Conservation (phyloP, 2,888 invertebrate species). For the Macaria liturata region DNA sequence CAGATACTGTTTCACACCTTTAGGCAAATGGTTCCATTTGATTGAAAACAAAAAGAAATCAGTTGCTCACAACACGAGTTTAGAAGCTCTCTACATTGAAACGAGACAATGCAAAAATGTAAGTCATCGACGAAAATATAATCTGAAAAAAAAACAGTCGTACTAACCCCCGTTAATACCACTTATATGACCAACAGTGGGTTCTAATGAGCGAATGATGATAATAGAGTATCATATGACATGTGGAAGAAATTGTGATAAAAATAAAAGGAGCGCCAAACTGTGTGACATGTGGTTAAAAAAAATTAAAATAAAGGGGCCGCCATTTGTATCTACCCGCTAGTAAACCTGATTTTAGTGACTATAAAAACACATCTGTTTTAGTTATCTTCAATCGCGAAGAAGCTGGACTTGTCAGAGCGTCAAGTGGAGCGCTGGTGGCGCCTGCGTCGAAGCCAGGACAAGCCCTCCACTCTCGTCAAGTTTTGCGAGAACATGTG, state of each 20-base stretch:
- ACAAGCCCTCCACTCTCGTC: conserved; percentile 93
- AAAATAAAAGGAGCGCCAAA: no score
- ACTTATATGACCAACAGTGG: no score
- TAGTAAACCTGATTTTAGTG: no score
- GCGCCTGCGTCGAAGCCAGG: conserved; percentile 91
- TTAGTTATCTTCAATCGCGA: conserved; percentile 88
- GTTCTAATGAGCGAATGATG: no score
- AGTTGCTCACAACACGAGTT: background rate
- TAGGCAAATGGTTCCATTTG: background rate
- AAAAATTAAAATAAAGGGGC: no score
- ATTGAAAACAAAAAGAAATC: background rate
- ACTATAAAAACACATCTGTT: conserved; percentile 27
- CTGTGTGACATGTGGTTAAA: no score
- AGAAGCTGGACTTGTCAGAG: conserved; percentile 92
- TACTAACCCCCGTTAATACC: no score
- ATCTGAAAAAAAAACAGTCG: no score
- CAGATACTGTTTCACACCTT: background rate
- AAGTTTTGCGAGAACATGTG: conserved; percentile 97
- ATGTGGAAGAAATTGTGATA: no score
- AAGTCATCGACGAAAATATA: background rate
- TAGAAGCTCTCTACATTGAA: background rate
- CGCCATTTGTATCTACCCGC: no score
- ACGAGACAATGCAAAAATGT: background rate
- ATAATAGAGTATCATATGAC: no score
- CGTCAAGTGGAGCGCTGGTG: conserved; percentile 97